Evolutionary conservation across 2,888 invertebrate species (phyloP), one percentile per base, ranked within the genome.

Genomic region (Oegoconia quadripuncta): DNA sequence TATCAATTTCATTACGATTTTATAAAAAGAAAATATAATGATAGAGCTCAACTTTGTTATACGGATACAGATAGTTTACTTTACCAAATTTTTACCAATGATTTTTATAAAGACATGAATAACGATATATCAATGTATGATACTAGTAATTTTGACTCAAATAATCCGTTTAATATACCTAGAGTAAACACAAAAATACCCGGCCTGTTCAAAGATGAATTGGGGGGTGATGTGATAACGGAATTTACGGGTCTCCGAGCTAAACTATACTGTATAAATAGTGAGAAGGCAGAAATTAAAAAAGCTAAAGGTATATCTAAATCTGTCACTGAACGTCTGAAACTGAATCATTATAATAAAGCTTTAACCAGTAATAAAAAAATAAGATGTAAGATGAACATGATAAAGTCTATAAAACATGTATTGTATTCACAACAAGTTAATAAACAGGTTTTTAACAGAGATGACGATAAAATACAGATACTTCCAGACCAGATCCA

Each of bases 51-150:
- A 18, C 16, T 49, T 1, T 49, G 46, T 33, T 49, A 49, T 18
- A 46, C 41, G 4, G 46, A 49, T 29, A 49, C 46, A 5, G 46
- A 49, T 26, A 44, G 42, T 36, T 28, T 43, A 3, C 17, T 48
- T 8, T 43, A 48, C 22, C 13, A 20, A 1, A 45, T 46, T 9
- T 1, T 42, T 2, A 39, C 42, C 11, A 18, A 37, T 20, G 41
- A 44, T 32, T 33, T 44, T 32, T 46, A 50, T 27, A 33, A 23
- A 13, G 38, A 46, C 33, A 26, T 48, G 11, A 27, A 43, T 28
- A n/a, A 36, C 9, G 9, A 38, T 35, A 28, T 48, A 9, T 22
- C 28, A 17, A 12, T 22, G n/a, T 48, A 41, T 34, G 48, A 48
- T 38, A 48, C 48, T 8, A 42, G 39, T 29, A 48, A 48, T 32